These are phyloP conservation scores for Perdix hodgsoniae DNA, from an alignment of 2,797 vertebrate species.

Conservation along the genomic window DNA sequence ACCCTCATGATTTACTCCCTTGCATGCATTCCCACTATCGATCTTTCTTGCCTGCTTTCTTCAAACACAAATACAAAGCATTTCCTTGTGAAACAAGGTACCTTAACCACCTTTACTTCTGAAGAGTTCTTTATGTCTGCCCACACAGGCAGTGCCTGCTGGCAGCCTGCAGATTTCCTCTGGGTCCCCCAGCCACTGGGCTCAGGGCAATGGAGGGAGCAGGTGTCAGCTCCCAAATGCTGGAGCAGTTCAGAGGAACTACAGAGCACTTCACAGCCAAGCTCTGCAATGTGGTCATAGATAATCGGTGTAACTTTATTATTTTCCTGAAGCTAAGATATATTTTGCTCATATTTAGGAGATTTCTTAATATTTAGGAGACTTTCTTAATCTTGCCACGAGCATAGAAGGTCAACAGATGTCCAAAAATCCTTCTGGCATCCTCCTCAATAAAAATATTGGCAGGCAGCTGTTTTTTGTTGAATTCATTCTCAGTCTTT, in stretches of 20 bases:
- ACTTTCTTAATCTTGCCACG: neutral
- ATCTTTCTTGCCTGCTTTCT: neutral
- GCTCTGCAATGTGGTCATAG: neutral
- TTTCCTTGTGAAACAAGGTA: neutral
- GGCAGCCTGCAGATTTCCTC: neutral
- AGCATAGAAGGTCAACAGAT: neutral
- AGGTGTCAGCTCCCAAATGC: neutral
- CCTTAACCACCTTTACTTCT: neutral
- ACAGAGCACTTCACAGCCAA: neutral
- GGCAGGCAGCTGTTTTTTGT: neutral
- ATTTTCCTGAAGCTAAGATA: neutral
- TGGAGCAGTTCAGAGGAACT: neutral
- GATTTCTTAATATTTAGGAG: neutral
- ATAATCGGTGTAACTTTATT: neutral
- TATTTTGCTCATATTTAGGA: neutral
- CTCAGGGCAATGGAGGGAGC: rapidly evolving
- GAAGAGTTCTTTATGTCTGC: neutral
- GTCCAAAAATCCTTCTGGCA: neutral
- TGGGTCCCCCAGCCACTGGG: rapidly evolving
- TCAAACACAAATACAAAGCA: neutral
- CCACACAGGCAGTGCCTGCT: neutral
- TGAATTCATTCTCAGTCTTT: neutral
- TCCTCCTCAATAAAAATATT: neutral
- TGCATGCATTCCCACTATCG: neutral
- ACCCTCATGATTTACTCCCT: neutral